Conservation (phyloP, 2,113 vertebrate species). For the Rhynchomys soricoides region DNA sequence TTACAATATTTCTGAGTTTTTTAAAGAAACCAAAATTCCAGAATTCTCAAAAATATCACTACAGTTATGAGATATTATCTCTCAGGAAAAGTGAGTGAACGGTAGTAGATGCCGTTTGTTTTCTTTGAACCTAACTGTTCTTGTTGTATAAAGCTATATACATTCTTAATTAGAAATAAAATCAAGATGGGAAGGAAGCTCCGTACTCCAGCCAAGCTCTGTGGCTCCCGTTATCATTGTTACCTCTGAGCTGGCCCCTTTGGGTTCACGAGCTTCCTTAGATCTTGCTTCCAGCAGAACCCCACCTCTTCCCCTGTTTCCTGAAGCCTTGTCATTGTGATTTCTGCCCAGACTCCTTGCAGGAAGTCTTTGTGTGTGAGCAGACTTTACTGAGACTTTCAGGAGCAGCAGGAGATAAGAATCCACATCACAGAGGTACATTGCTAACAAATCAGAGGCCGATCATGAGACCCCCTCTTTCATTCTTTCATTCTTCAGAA, state of each 20-base stretch:
- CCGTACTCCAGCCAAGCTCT: neutral
- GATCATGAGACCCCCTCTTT: no score
- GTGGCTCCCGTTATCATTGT: neutral
- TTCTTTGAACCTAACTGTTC: neutral
- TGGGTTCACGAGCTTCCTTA: neutral
- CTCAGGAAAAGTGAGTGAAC: neutral
- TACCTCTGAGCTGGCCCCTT: neutral
- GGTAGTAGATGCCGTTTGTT: neutral
- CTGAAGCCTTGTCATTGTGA: neutral
- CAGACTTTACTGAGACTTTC: neutral
- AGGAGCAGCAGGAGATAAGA: neutral
- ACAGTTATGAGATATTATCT: neutral
- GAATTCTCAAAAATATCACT: neutral
- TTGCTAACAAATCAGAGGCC: neutral
- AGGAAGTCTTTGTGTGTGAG: neutral
- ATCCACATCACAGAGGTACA: neutral
- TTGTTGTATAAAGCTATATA: neutral
- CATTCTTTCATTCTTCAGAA: neutral
- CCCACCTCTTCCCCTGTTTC: neutral
- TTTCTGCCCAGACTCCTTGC: neutral
- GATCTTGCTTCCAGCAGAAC: neutral
- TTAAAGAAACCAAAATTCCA: neutral
- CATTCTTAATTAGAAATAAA: neutral
- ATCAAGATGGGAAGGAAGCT: neutral
- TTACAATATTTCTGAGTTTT: neutral